Conservation (phyloP, 2,888 invertebrate species). For the Ligdia adustata region DNA sequence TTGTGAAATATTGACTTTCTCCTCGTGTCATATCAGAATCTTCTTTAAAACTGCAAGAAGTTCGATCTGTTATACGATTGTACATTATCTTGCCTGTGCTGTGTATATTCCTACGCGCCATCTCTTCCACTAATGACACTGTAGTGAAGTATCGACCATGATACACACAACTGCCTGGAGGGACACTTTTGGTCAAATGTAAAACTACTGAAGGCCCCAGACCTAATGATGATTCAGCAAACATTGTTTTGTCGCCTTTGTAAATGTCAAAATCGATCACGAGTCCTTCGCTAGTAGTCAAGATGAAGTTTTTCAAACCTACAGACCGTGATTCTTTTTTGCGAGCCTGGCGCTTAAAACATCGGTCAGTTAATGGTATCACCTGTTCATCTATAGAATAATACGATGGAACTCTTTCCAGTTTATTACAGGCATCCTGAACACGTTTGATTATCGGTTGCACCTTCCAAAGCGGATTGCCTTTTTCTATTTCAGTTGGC, state of each 20-base stretch:
- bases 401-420: conserved; percentile 24
- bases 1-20: conserved; percentile 26
- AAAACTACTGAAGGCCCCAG: conserved; percentile 37
- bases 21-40: conserved; percentile 31
- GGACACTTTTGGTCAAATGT: conserved; percentile 29
- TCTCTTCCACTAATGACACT: conserved; percentile 33
- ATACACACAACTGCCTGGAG: conserved; percentile 38
- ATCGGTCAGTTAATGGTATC: conserved; percentile 5
- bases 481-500: not conserved
- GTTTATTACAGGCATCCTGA: conserved; percentile 25
- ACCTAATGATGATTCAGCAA: conserved; percentile 28
- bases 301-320: conserved; percentile 35
- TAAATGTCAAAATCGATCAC: conserved; percentile 36
- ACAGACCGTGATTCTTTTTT: conserved; percentile 31
- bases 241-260: conserved; percentile 24
- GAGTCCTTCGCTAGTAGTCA: conserved; percentile 34
- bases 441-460: conserved; percentile 11
- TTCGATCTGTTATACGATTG: conserved; percentile 24
- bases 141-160: conserved; percentile 39
- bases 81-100: conserved; percentile 12
- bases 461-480: not conserved
- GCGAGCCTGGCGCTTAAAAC: conserved; percentile 32
- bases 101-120: conserved; percentile 15
- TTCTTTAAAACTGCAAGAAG: conserved; percentile 26
- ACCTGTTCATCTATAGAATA: conserved; percentile 33